Evolutionary conservation across 2,888 invertebrate genomes (phyloP).

Genomic region (Oxyteleia sp.): DNA sequence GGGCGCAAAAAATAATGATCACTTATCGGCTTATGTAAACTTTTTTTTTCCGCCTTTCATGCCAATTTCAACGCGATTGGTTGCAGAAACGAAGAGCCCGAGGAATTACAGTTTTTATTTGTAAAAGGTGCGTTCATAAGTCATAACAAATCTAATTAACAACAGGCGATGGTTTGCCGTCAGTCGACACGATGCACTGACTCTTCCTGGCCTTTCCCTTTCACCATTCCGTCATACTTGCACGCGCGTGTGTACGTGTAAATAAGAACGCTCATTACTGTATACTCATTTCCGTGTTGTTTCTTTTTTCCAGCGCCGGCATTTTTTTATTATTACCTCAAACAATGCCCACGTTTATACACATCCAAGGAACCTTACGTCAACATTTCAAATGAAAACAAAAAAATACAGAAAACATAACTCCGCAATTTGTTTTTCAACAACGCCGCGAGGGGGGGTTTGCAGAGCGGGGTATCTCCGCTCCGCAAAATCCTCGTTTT

Average conservation of each 20-base stretch:
- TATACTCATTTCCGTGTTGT: constrained; percentile 45
- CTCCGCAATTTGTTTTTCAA: too few relatives aligned
- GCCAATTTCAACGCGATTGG: constrained; percentile 24
- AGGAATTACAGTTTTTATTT: constrained; percentile 41
- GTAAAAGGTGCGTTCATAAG: constrained; percentile 53
- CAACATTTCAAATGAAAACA: not conserved
- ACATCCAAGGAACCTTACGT: not conserved
- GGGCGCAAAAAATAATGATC: not conserved
- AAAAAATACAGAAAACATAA: too few relatives aligned
- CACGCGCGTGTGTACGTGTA: constrained; percentile 15
- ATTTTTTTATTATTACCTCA: not conserved
- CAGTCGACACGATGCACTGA: constrained; percentile 44
- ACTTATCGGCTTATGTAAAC: not conserved
- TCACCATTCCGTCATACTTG: constrained; percentile 58
- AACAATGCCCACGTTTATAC: not conserved
- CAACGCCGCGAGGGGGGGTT: too few relatives aligned
- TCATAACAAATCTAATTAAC: constrained; percentile 71
- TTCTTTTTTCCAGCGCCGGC: too few relatives aligned
- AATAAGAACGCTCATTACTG: constrained; percentile 29
- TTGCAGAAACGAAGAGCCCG: constrained; percentile 15
- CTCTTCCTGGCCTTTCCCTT: constrained; percentile 72
- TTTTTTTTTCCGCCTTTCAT: not conserved
- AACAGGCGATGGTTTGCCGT: constrained; percentile 42
- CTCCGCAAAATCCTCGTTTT: too few relatives aligned
- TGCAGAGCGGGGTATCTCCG: too few relatives aligned